phyloP scores from a whole-genome alignment of 2,113 vertebrate genomes.

The Sinocyclocheilus maitianheensis region DNA sequence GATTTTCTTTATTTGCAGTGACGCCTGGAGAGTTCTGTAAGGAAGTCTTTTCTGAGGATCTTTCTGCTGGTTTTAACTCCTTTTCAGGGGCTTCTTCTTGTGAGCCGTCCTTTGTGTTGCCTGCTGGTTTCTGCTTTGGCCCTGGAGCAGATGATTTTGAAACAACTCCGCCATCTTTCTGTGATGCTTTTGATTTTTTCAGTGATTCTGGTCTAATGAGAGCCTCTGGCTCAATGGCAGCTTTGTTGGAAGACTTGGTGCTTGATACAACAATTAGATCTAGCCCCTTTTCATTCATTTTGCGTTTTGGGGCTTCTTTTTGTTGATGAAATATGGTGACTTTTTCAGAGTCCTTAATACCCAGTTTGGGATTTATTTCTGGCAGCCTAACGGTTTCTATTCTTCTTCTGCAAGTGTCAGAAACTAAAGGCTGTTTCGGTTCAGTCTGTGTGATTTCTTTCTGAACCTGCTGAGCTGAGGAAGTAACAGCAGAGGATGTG shows the following conservation, averaged over 20 bases:
- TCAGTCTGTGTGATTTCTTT: constrained; percentile 29
- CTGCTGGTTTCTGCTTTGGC: constrained; percentile 51
- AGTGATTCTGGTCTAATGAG: constrained; percentile 42
- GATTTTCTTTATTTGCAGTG: constrained; percentile 92
- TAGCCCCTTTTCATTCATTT: constrained; percentile 23
- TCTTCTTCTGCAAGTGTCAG: constrained; percentile 67
- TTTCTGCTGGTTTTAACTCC: constrained; percentile 70
- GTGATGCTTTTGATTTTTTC: constrained; percentile 57
- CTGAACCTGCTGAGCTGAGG: constrained; percentile 27
- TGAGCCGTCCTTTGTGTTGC: constrained; percentile 60
- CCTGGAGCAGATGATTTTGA: constrained; percentile 52
- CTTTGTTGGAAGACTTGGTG: neutral
- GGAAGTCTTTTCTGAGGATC: constrained; percentile 75
- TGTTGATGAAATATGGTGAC: constrained; percentile 51
- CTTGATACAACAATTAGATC: constrained; percentile 15
- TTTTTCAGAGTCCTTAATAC: constrained; percentile 48
- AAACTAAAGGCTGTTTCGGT: constrained; percentile 58
- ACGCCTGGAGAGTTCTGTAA: constrained; percentile 72
- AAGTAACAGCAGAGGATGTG: neutral
- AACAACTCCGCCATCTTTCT: constrained; percentile 33
- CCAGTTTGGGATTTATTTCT: constrained; percentile 22
- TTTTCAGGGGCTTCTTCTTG: constrained; percentile 62
- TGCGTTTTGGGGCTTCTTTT: constrained; percentile 62
- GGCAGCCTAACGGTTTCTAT: constrained; percentile 63
- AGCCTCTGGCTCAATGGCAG: constrained; percentile 3